Evolutionary conservation across 2,113 vertebrate species (phyloP).

Genomic region (Tichodroma muraria): DNA sequence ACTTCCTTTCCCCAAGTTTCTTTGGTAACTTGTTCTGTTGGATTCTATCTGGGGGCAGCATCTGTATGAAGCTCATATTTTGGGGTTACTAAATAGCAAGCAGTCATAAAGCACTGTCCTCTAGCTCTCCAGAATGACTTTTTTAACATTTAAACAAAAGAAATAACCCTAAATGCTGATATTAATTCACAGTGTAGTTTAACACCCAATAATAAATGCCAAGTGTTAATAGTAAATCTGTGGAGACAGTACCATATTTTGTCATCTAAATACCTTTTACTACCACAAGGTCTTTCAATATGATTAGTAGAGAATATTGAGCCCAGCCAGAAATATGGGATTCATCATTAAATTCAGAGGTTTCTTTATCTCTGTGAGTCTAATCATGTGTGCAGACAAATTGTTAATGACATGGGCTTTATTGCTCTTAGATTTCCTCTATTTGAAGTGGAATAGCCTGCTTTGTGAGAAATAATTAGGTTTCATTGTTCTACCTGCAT

Average conservation of each 20-base stretch:
- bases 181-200: conserved; percentile 14
- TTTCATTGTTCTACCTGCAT: conserved; percentile 87
- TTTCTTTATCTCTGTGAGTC: conserved; percentile 81
- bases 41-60: background rate
- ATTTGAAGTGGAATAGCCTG: conserved; percentile 80
- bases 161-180: background rate
- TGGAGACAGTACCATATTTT: conserved; percentile 45
- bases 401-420: conserved; percentile 86
- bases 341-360: conserved; percentile 83
- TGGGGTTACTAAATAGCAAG: background rate
- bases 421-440: conserved; percentile 81
- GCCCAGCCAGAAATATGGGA: conserved; percentile 72
- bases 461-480: conserved; percentile 90
- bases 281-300: conserved; percentile 64
- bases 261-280: conserved; percentile 57
- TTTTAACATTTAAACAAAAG: background rate
- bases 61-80: background rate
- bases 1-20: background rate
- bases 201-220: conserved; percentile 30
- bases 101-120: background rate
- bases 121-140: background rate
- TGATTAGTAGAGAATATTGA: conserved; percentile 81
- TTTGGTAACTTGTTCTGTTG: background rate
- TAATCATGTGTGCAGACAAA: conserved; percentile 88
- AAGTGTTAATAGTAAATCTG: conserved; percentile 41